These are phyloP conservation scores for Labroides dimidiatus DNA, from an alignment of 2,797 vertebrate species.

Conservation along the genomic window DNA sequence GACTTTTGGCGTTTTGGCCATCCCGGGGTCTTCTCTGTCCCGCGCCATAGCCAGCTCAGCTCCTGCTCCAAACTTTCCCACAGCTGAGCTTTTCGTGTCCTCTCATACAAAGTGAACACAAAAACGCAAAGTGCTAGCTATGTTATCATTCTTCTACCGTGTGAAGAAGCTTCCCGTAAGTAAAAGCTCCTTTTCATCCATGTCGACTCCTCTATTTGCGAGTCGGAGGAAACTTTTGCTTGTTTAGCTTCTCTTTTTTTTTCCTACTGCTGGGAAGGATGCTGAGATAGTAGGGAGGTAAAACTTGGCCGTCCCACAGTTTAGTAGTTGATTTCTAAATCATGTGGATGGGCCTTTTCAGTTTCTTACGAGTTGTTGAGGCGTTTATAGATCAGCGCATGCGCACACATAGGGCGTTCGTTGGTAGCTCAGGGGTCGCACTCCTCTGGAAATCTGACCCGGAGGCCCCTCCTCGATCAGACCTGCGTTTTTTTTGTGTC, in stretches of 20 bases:
- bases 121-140: constrained; percentile 40
- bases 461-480: constrained; percentile 63
- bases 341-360: constrained; percentile 32
- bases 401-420: constrained; percentile 48
- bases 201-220: constrained; percentile 63
- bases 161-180: constrained; percentile 5
- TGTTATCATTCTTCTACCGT: constrained; percentile 77
- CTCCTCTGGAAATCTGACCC: constrained; percentile 64
- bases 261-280: constrained; percentile 73
- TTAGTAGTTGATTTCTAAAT: constrained; percentile 12
- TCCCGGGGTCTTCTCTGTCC: constrained; percentile 72
- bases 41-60: constrained; percentile 76
- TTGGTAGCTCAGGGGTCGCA: constrained; percentile 48
- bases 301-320: constrained; percentile 9
- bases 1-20: constrained; percentile 65
- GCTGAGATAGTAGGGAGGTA: constrained; percentile 65
- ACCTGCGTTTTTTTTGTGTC: constrained; percentile 41
- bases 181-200: constrained; percentile 62
- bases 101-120: constrained; percentile 47
- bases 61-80: constrained; percentile 71
- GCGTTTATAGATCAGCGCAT: constrained; percentile 23
- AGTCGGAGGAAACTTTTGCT: constrained; percentile 75
- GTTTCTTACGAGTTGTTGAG: fast-evolving
- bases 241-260: constrained; percentile 69
- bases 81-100: constrained; percentile 62